phyloP scores from a whole-genome alignment of 2,797 vertebrate species.

The Pseudotriccus pelzelni region DNA sequence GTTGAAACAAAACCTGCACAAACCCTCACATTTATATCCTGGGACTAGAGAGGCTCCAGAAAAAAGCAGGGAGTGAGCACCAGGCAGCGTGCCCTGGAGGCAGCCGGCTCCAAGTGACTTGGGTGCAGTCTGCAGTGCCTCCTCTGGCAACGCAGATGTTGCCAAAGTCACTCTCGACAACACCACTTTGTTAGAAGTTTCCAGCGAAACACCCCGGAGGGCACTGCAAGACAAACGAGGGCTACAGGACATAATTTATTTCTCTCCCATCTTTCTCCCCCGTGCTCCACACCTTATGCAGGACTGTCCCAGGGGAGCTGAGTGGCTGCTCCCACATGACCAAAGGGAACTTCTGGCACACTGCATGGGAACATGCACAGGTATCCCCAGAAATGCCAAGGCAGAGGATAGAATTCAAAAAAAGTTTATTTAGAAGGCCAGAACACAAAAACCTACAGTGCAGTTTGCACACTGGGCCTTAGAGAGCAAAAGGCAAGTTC shows the following conservation, averaged over 20 bases:
- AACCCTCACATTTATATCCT: background rate
- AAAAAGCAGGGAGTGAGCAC: background rate
- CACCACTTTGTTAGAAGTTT: background rate
- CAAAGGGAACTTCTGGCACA: background rate
- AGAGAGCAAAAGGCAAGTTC: too few relatives aligned
- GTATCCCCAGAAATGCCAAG: too few relatives aligned
- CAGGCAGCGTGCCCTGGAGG: background rate
- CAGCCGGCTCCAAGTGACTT: background rate
- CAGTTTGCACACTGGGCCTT: too few relatives aligned
- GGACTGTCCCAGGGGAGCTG: background rate
- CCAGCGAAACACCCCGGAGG: background rate
- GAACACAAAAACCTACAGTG: too few relatives aligned
- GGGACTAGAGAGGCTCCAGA: background rate
- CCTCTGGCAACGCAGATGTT: background rate
- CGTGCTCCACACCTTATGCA: background rate
- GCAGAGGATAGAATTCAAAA: too few relatives aligned
- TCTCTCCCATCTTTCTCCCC: background rate
- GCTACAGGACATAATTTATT: background rate
- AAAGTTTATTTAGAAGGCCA: too few relatives aligned
- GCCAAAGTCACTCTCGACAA: background rate
- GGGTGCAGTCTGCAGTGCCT: background rate
- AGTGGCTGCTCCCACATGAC: rapidly evolving
- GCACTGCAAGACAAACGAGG: background rate
- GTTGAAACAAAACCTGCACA: background rate
- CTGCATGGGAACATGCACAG: too few relatives aligned